Evolutionary conservation across 2,113 vertebrate species (phyloP), one percentile per base, ranked within the genome.

Genomic region (Otocyon megalotis): DNA sequence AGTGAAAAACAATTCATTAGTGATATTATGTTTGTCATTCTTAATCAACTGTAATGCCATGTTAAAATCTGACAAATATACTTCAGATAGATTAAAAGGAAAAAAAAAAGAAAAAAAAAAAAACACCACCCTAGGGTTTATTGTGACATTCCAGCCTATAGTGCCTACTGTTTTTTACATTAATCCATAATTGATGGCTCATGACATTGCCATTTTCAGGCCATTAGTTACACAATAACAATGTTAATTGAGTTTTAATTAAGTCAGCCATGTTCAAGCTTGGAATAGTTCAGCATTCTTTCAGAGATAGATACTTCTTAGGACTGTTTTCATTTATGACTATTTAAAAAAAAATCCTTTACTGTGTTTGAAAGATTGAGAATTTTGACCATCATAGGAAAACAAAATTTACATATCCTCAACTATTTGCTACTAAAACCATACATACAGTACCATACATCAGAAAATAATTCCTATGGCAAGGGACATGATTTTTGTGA

Each of bases 101-200:
- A 43, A 43, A 43, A 43, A 43, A 43, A 43, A 7, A 6, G 4
- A 48, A 80, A 48, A 56, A 97, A 86, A 53, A 24, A 56, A 48
- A 56, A 11, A 48, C 0, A 28, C 3, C 76, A 92, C 37, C 53
- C 69, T 15, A 53, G 91, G 37, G 77, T 16, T 83, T 90, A 91
- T 56, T 95, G 53, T 97, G 65, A 30, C 20, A 96, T 93, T 95
- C 69, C 54, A 95, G 6, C 10, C 28, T 69, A 28, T 26, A 97
- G 24, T 3, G 32, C 8, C 16, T 96, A 89, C 58, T 95, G 35
- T 67, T 94, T 97, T 93, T 85, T 82, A 81, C 11, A 83, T 13
- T 88, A 97, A 96, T 91, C 56, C 67, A 54, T 94, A 97, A 98
- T 72, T 97, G 94, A 97, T 58, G 14, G 56, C 35, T 98, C 56